These are phyloP conservation scores for Phoxinus phoxinus DNA, from an alignment of 2,113 vertebrate species.

Conservation along the genomic window DNA sequence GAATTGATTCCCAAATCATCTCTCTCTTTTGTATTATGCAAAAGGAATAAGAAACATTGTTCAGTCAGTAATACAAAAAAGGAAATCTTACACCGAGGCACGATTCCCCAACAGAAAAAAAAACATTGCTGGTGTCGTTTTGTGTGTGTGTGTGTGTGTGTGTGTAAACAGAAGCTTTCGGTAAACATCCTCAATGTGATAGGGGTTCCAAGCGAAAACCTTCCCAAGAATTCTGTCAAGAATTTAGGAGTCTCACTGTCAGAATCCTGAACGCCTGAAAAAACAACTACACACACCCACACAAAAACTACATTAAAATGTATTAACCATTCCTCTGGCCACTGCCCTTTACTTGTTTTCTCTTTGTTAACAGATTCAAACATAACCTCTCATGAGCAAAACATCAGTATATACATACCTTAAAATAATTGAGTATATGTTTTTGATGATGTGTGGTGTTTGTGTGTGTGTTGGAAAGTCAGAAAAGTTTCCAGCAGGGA, in stretches of 20 bases:
- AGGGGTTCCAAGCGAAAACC: not conserved
- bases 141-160: not conserved
- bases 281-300: slow-evolving; percentile 23
- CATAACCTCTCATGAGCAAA: not conserved
- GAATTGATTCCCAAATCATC: slow-evolving; percentile 32
- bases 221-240: not conserved
- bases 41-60: slow-evolving; percentile 18
- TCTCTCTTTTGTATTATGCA: slow-evolving; percentile 13
- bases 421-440: not conserved
- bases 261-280: not conserved
- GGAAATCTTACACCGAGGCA: not conserved
- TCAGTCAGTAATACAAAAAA: slow-evolving; percentile 34
- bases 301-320: not conserved
- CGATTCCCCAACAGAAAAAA: not conserved
- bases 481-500: not conserved
- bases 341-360: not conserved
- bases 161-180: not conserved
- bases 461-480: not conserved
- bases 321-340: not conserved
- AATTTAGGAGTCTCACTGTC: not conserved
- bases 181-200: slow-evolving; percentile 16
- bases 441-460: not conserved
- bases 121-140: not conserved
- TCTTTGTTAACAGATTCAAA: not conserved
- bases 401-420: not conserved